phyloP scores from a whole-genome alignment of 2,797 vertebrate species.

The Cephalopachus bancanus region DNA sequence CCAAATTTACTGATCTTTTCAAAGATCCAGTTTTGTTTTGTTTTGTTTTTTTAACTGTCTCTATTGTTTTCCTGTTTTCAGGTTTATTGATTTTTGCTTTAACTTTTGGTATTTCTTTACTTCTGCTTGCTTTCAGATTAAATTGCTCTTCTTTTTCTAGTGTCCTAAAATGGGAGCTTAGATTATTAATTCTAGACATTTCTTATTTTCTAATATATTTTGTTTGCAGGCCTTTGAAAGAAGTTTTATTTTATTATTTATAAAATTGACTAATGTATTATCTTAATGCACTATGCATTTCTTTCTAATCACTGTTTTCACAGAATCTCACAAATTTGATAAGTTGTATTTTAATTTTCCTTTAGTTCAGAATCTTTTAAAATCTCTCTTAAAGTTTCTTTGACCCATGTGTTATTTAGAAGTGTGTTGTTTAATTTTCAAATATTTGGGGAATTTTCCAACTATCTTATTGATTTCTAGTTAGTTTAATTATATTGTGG shows the following conservation, averaged over 20 bases:
- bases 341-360: neutral
- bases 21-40: neutral
- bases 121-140: neutral
- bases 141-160: neutral
- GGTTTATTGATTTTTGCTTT: neutral
- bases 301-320: neutral
- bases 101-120: neutral
- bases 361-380: neutral
- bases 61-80: neutral
- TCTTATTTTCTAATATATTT: neutral
- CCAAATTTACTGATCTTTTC: neutral
- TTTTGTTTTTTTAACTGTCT: neutral
- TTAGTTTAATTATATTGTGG: neutral
- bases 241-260: neutral
- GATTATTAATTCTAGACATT: neutral
- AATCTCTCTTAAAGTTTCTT: neutral
- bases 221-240: neutral
- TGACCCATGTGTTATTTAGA: neutral
- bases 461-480: neutral
- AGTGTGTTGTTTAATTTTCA: neutral
- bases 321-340: neutral
- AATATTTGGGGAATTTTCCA: neutral
- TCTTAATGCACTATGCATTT: neutral
- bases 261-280: neutral
- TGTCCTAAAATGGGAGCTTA: neutral